phyloP scores from a whole-genome alignment of 2,888 invertebrate species.

The Neocrepidodera transversa region DNA sequence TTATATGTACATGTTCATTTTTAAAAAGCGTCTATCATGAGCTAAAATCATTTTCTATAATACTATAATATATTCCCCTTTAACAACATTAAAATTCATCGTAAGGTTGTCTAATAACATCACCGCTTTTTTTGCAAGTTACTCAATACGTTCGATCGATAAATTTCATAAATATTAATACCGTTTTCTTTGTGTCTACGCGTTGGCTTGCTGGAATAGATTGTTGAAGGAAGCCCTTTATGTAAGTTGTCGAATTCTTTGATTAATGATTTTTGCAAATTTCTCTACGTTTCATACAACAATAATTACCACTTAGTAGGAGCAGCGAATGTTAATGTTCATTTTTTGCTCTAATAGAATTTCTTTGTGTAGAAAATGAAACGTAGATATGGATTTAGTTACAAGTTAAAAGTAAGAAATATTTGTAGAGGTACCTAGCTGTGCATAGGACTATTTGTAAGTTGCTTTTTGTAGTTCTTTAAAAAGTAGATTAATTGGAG shows the following conservation, averaged over 20 bases:
- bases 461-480: not conserved
- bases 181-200: conserved; percentile 21
- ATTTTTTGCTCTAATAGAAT: not conserved
- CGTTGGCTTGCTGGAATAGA: conserved; percentile 18
- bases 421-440: not conserved
- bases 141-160: conserved; percentile 18
- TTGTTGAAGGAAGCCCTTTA: conserved; percentile 21
- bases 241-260: conserved; percentile 19
- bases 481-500: not conserved
- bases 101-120: not conserved
- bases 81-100: not conserved
- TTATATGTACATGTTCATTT: no score
- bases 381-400: conserved; percentile 12
- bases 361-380: conserved; percentile 6
- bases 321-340: not conserved
- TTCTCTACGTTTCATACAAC: conserved; percentile 7
- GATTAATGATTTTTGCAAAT: conserved; percentile 25
- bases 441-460: not conserved
- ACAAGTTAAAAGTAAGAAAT: not conserved
- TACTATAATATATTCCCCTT: not conserved
- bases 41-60: no score
- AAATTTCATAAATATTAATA: conserved; percentile 29
- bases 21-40: no score
- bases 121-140: not conserved
- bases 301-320: conserved; percentile 25